phyloP scores from a whole-genome alignment of 2,888 invertebrate species.

The Lasius fuliginosus region DNA sequence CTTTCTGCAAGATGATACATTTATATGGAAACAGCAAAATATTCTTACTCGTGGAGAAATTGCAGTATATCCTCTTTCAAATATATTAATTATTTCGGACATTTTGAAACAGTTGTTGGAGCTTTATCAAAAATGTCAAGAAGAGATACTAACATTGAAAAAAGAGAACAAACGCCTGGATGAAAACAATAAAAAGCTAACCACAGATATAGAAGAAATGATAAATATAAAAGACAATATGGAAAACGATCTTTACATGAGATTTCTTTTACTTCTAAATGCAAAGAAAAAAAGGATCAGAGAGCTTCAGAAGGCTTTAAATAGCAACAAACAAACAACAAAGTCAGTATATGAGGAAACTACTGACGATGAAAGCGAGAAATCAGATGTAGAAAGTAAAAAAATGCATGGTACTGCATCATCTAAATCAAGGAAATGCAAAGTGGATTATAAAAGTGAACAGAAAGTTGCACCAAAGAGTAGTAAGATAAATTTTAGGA shows the following conservation, averaged over 20 bases:
- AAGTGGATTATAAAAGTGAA: not conserved
- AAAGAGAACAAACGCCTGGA: constrained; percentile 66
- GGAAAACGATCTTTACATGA: constrained; percentile 75
- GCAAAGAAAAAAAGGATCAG: constrained; percentile 77
- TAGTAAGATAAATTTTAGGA: not conserved
- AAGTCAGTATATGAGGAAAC: constrained; percentile 62
- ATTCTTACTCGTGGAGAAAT: constrained; percentile 75
- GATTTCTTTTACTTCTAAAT: constrained; percentile 77
- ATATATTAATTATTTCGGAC: constrained; percentile 65
- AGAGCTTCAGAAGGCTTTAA: constrained; percentile 68
- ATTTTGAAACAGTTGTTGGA: constrained; percentile 64
- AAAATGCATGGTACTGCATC: constrained; percentile 22
- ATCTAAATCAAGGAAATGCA: constrained; percentile 3
- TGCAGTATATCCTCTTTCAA: constrained; percentile 60
- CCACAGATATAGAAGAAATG: constrained; percentile 62
- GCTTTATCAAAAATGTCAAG: constrained; percentile 57
- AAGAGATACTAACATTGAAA: constrained; percentile 32
- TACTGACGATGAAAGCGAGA: constrained; percentile 72
- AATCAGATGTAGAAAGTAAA: constrained; percentile 52
- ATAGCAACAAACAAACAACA: constrained; percentile 29
- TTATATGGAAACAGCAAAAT: constrained; percentile 76
- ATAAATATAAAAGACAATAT: constrained; percentile 71
- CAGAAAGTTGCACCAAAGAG: not conserved
- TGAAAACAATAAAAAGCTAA: constrained; percentile 59
- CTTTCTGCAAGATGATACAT: constrained; percentile 60